A percentile compares a stretch with the other conserved stretches of the same genome.
phyloP scores from a whole-genome alignment of 2,113 vertebrate genomes.

The Cyrtonyx montezumae region DNA sequence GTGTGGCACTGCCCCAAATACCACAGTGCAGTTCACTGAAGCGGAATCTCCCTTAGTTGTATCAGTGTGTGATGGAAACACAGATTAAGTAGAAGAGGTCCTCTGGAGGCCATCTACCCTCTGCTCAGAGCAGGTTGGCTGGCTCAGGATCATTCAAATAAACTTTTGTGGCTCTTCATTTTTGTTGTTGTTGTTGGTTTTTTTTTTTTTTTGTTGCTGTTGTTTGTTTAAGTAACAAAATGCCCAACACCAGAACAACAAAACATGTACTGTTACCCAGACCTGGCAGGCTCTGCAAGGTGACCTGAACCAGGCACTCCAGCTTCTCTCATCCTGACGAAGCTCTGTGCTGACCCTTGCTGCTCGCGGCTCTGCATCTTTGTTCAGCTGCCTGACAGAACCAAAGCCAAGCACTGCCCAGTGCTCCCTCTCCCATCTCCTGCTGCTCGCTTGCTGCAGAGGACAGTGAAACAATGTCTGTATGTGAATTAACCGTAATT shows the following conservation, averaged over 20 bases:
- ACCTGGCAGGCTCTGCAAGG: background rate
- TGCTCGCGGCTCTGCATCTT: background rate
- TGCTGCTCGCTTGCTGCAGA: background rate
- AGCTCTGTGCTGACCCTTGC: background rate
- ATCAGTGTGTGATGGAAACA: accelerated
- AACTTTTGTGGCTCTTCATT: background rate
- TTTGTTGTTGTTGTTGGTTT: no score
- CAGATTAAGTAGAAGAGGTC: background rate
- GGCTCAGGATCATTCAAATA: background rate
- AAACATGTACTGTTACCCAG: background rate
- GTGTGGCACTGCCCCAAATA: background rate
- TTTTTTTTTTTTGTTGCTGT: background rate
- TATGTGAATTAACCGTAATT: background rate
- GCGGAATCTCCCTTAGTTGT: background rate
- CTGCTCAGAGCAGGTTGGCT: background rate
- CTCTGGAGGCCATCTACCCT: background rate
- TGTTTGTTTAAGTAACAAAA: background rate
- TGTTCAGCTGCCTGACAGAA: background rate
- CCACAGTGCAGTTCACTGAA: background rate
- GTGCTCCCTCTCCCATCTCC: background rate
- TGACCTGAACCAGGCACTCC: background rate
- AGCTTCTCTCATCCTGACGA: background rate
- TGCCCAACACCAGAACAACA: background rate
- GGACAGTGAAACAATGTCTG: background rate
- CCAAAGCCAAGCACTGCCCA: background rate